Evolutionary conservation across 2,797 vertebrate genomes (phyloP).

Genomic region (Poecilia picta): DNA sequence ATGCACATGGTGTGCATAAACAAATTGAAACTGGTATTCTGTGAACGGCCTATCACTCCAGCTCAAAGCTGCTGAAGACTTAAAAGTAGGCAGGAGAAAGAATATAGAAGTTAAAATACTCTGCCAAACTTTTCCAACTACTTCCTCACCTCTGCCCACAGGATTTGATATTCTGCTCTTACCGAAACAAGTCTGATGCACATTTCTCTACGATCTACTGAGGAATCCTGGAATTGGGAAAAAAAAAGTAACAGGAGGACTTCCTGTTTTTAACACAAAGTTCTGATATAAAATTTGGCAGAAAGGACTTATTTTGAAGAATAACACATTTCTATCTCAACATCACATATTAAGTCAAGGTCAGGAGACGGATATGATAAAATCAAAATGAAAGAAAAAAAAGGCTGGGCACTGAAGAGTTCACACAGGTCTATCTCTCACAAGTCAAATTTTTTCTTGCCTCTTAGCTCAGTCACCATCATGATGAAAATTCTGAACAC

Average conservation of each 20-base stretch:
- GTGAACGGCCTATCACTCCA: conserved; percentile 20
- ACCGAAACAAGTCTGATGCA: conserved; percentile 3
- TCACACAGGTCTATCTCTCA: background rate
- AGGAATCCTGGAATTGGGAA: background rate
- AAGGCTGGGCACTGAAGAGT: background rate
- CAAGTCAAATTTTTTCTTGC: background rate
- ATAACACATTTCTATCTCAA: background rate
- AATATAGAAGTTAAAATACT: conserved; percentile 5
- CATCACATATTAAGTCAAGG: background rate
- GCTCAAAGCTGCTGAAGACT: conserved; percentile 29
- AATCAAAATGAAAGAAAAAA: background rate
- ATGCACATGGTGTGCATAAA: conserved; percentile 34
- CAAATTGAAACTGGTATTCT: conserved; percentile 35
- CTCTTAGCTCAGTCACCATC: background rate
- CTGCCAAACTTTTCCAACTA: conserved; percentile 18
- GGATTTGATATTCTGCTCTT: background rate
- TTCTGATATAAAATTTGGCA: conserved; percentile 6
- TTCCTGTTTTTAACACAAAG: background rate
- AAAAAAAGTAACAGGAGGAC: background rate
- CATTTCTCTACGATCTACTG: conserved; percentile 8
- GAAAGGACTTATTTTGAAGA: background rate
- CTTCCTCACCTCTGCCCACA: conserved; percentile 8
- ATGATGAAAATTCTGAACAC: background rate
- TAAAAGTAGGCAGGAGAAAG: conserved; percentile 22
- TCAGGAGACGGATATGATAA: background rate